Conservation (phyloP, 2,797 vertebrate species). For the Halcyon leucocephala region DNA sequence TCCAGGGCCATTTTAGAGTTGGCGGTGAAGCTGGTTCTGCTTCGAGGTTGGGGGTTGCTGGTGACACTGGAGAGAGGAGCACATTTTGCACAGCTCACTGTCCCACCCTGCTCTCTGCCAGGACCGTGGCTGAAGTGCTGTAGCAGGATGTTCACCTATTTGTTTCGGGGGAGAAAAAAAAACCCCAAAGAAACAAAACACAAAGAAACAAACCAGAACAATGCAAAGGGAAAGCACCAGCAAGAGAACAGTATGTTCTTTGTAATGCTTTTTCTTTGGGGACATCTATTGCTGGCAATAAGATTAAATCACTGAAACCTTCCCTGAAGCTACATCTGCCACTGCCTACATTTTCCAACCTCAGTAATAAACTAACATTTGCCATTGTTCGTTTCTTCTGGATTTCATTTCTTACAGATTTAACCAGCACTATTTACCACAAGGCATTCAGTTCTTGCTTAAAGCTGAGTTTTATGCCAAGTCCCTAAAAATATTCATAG, state of each 20-base stretch:
- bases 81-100: neutral
- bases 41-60: neutral
- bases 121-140: neutral
- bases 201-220: slow-evolving; percentile 6
- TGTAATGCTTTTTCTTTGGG: slow-evolving; percentile 57
- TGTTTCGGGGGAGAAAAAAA: neutral
- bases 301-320: slow-evolving; percentile 70
- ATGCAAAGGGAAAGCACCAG: slow-evolving; percentile 59
- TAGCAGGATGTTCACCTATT: neutral
- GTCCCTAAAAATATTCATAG: slow-evolving; percentile 70
- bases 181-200: neutral
- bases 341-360: slow-evolving; percentile 71
- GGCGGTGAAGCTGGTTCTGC: neutral
- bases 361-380: slow-evolving; percentile 72
- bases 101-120: neutral
- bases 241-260: slow-evolving; percentile 64
- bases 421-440: slow-evolving; percentile 57
- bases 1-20: neutral
- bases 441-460: slow-evolving; percentile 64
- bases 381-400: slow-evolving; percentile 73
- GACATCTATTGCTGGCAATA: slow-evolving; percentile 65
- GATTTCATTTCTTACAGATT: slow-evolving; percentile 71
- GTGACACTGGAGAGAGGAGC: neutral
- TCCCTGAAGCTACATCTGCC: slow-evolving; percentile 74
- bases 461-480: slow-evolving; percentile 37